A percentile compares a stretch with the other conserved stretches of the same genome.
Evolutionary conservation across 2,888 invertebrate species (phyloP).

Genomic region (Thymelicus lineola): DNA sequence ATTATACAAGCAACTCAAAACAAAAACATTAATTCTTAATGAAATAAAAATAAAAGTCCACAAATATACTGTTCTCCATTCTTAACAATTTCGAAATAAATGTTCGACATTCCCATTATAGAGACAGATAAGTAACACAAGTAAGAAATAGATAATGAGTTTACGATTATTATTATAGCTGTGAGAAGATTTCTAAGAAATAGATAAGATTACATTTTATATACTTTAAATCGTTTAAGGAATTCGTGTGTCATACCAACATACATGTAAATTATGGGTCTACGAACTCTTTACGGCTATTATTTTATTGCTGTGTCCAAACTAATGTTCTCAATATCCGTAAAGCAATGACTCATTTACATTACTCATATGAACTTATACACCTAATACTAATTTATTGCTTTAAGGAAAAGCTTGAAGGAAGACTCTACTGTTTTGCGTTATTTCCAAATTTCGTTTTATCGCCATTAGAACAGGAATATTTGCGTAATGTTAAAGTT

Average conservation of each 20-base stretch:
- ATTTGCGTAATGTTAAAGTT: too few species aligned
- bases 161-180: not conserved
- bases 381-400: conserved; percentile 34
- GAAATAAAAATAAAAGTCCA: too few species aligned
- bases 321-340: conserved; percentile 45
- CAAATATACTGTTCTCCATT: too few species aligned
- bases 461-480: not conserved
- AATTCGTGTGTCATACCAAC: conserved; percentile 36
- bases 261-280: conserved; percentile 42
- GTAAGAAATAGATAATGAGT: not conserved
- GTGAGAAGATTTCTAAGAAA: conserved; percentile 15
- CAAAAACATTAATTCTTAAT: too few species aligned
- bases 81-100: not conserved
- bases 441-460: conserved; percentile 2
- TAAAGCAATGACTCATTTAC: conserved; percentile 48
- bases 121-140: not conserved
- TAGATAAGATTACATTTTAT: conserved; percentile 31
- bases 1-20: too few species aligned
- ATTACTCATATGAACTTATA: conserved; percentile 41
- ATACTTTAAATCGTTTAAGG: conserved; percentile 31
- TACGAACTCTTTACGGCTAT: conserved; percentile 46
- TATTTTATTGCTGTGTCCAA: conserved; percentile 43
- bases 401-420: conserved; percentile 19
- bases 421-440: conserved; percentile 7
- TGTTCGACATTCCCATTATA: not conserved